Evolutionary conservation across 2,797 vertebrate species (phyloP).

Genomic region (Intellagama lesueurii): DNA sequence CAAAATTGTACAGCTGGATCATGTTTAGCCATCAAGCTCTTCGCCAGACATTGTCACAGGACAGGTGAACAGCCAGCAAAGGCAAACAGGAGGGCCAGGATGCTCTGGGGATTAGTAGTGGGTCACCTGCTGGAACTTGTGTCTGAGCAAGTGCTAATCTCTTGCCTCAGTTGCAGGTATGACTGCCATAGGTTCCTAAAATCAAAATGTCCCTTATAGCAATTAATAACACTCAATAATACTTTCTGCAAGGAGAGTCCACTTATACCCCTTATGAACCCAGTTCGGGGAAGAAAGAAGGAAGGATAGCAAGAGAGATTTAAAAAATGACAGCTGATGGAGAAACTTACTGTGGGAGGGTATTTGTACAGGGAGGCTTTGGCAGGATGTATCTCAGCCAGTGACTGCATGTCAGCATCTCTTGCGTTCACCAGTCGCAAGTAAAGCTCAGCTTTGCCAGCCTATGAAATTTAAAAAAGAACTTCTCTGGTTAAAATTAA

Average conservation of each 20-base stretch:
- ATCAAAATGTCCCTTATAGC: neutral
- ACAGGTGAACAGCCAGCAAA: neutral
- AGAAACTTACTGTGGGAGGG: slow-evolving; percentile 69
- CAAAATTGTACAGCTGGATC: too few relatives aligned
- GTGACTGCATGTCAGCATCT: slow-evolving; percentile 76
- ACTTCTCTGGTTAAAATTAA: neutral
- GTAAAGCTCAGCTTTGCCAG: slow-evolving; percentile 81
- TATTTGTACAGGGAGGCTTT: slow-evolving; percentile 76
- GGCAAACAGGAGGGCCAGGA: neutral
- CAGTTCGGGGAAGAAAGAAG: neutral
- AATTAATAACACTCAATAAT: neutral
- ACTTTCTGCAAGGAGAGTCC: neutral
- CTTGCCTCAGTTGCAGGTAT: neutral
- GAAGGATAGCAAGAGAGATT: neutral
- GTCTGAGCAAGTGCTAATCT: neutral
- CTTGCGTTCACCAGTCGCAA: slow-evolving; percentile 80
- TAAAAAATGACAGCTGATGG: neutral
- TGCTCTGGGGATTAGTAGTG: neutral
- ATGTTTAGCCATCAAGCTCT: too few relatives aligned
- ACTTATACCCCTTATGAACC: neutral
- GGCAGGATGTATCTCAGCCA: slow-evolving; percentile 71
- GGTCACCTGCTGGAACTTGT: too few relatives aligned
- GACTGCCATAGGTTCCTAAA: neutral
- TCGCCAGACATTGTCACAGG: too few relatives aligned
- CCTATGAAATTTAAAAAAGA: slow-evolving; percentile 61